These are phyloP conservation scores for Machimus rusticus DNA, from an alignment of 2,888 invertebrate species.

Conservation along the genomic window DNA sequence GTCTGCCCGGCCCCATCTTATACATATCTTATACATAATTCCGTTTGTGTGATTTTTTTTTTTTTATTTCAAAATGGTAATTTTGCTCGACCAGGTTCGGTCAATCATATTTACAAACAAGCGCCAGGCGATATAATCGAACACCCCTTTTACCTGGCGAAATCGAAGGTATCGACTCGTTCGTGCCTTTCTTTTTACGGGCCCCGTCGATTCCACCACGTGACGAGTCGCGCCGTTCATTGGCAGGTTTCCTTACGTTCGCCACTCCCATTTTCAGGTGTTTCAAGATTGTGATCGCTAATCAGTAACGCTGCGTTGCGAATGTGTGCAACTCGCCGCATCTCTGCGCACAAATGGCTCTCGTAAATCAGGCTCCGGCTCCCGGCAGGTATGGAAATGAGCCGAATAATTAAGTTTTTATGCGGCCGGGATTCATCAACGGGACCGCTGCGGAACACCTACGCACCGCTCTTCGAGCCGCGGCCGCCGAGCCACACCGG, in stretches of 20 bases:
- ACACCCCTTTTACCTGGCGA: conserved; percentile 25
- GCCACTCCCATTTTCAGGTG: conserved; percentile 34
- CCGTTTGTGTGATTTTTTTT: not conserved
- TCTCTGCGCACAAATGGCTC: conserved; percentile 13
- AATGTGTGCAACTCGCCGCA: not conserved
- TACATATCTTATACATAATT: not conserved
- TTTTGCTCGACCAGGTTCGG: not conserved
- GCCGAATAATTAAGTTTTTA: not conserved
- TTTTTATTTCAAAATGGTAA: conserved; percentile 1
- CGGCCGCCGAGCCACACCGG: not conserved
- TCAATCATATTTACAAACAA: conserved; percentile 31
- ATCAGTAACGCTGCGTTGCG: conserved; percentile 11
- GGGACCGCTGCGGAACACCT: not conserved
- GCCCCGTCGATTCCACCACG: not conserved
- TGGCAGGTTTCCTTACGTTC: not conserved
- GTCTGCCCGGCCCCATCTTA: not conserved
- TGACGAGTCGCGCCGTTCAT: conserved; percentile 2
- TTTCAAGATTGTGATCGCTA: conserved; percentile 24
- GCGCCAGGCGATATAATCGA: not conserved
- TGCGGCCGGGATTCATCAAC: not conserved
- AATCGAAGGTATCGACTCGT: not conserved
- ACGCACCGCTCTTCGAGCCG: not conserved
- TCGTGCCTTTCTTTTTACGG: conserved; percentile 12
- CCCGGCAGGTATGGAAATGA: not conserved
- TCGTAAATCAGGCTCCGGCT: not conserved